Conservation (phyloP, 2,888 invertebrate genomes). For the Rugalucina vietnamica region DNA sequence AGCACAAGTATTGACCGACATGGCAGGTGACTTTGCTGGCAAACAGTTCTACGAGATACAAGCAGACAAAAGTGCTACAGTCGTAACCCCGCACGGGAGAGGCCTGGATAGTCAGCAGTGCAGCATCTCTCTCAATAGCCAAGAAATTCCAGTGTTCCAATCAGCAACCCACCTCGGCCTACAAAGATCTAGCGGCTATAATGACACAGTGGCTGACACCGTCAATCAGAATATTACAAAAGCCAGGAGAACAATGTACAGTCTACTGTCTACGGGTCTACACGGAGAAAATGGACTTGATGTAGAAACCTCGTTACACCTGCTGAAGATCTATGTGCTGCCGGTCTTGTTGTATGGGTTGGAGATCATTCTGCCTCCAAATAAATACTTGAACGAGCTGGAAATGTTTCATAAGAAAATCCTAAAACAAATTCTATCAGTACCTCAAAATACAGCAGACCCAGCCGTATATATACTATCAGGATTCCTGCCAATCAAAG, state of each 20-base stretch:
- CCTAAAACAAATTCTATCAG: background rate
- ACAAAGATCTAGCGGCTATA: background rate
- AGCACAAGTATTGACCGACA: background rate
- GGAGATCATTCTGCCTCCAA: background rate
- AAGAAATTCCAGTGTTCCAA: background rate
- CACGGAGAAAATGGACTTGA: slow-evolving; percentile 2
- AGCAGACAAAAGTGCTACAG: background rate
- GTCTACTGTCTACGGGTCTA: background rate
- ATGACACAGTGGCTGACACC: background rate
- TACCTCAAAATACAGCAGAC: background rate
- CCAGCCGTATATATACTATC: background rate
- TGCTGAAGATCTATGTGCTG: background rate
- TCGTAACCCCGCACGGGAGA: background rate
- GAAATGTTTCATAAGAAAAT: slow-evolving; percentile 6
- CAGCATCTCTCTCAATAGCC: background rate
- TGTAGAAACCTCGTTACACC: background rate
- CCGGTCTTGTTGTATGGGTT: background rate
- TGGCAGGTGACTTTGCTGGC: background rate
- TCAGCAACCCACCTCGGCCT: background rate
- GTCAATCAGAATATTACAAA: background rate
- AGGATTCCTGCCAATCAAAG: background rate
- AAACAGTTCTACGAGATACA: background rate
- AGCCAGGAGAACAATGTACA: background rate
- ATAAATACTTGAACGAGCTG: background rate
- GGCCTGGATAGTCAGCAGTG: background rate